Evolutionary conservation across 2,113 vertebrate genomes (phyloP).

Genomic region (Sinocyclocheilus anshuiensis): DNA sequence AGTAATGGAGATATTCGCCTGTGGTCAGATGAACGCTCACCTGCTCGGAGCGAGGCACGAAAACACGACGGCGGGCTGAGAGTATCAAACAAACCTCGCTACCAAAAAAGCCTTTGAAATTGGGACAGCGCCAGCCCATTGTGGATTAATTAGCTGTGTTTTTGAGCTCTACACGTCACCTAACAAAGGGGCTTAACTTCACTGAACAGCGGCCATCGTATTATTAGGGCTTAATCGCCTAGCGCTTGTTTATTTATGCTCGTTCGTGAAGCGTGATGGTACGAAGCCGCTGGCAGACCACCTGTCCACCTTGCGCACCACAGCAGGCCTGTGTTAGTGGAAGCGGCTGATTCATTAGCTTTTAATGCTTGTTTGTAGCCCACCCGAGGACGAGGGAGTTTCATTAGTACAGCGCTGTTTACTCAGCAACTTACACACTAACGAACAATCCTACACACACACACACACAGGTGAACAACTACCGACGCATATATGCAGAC

Average conservation of each 20-base stretch:
- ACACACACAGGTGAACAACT: not conserved
- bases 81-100: not conserved
- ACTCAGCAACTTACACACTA: conserved; percentile 57
- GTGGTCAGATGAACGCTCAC: conserved; percentile 73
- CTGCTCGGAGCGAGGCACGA: conserved; percentile 36
- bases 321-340: conserved; percentile 36
- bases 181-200: conserved; percentile 43
- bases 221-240: conserved; percentile 46
- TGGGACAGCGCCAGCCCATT: conserved; percentile 76
- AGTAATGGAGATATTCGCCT: conserved; percentile 85
- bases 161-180: conserved; percentile 59
- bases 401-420: conserved; percentile 54
- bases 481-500: not conserved
- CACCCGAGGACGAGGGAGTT: conserved; percentile 47
- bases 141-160: conserved; percentile 86
- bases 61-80: not conserved
- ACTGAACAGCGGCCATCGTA: conserved; percentile 21
- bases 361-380: conserved; percentile 49
- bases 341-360: conserved; percentile 57
- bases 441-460: conserved; percentile 5
- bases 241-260: conserved; percentile 36
- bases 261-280: conserved; percentile 27
- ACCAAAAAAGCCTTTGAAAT: conserved; percentile 22
- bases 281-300: conserved; percentile 37
- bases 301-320: conserved; percentile 43